phyloP scores from a whole-genome alignment of 2,888 invertebrate species.

The Vesta saturnalis region DNA sequence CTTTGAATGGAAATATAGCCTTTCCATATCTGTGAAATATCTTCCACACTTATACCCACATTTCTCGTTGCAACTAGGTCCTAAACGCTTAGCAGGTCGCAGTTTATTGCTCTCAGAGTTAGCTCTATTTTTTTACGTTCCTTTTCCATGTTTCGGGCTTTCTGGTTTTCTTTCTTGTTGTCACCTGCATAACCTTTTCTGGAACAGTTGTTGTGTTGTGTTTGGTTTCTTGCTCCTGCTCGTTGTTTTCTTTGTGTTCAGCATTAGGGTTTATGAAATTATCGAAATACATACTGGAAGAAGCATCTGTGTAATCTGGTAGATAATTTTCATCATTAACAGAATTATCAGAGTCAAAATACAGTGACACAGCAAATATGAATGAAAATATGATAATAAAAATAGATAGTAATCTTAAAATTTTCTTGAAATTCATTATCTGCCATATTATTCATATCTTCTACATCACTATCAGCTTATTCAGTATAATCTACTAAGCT shows the following conservation, averaged over 20 bases:
- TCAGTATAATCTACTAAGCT: no score
- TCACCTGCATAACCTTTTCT: no score
- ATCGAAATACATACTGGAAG: neutral
- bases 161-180: neutral
- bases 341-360: neutral
- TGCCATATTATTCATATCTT: no score
- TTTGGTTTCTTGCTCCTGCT: no score
- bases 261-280: neutral
- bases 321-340: neutral
- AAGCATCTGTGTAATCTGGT: neutral
- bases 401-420: neutral
- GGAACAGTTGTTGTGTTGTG: no score
- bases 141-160: neutral
- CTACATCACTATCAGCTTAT: no score
- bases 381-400: neutral
- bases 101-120: neutral
- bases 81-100: neutral
- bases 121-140: neutral
- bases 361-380: neutral
- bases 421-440: no score
- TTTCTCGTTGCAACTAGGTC: no score
- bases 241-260: no score
- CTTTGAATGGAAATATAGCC: neutral
- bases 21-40: neutral
- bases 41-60: neutral